phyloP scores from a whole-genome alignment of 1,140 invertebrate genomes.

The Lordiphosa stackelbergi region DNA sequence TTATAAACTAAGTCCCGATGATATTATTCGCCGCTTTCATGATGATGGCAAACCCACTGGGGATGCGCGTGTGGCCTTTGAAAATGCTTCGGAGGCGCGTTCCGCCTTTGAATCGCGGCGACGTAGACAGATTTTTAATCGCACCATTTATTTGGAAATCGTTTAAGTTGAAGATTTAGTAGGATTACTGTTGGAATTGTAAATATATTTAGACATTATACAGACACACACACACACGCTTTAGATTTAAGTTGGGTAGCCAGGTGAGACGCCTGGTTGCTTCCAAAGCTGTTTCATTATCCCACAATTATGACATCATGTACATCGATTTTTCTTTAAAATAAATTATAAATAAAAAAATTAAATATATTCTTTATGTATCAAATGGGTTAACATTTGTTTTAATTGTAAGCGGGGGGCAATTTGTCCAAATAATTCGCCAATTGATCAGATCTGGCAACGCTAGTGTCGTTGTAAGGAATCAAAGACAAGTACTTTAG shows the following conservation, averaged over 20 bases:
- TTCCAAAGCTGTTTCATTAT: too few species aligned
- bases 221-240: too few species aligned
- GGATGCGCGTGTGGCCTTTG: slow-evolving; percentile 91
- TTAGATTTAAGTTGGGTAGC: too few species aligned
- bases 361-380: too few species aligned
- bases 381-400: too few species aligned
- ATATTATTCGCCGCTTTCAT: slow-evolving; percentile 89
- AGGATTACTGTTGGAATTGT: not conserved
- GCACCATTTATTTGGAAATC: slow-evolving; percentile 69
- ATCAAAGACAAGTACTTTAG: too few species aligned
- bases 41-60: slow-evolving; percentile 91
- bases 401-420: too few species aligned
- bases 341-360: not conserved
- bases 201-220: not conserved
- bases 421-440: too few species aligned
- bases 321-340: not conserved
- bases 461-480: too few species aligned
- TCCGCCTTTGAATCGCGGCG: slow-evolving; percentile 81
- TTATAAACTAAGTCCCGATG: slow-evolving; percentile 85
- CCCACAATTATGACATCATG: too few species aligned
- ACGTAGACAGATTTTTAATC: slow-evolving; percentile 64
- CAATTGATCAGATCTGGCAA: too few species aligned
- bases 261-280: too few species aligned
- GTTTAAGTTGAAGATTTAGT: slow-evolving; percentile 31
- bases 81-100: slow-evolving; percentile 85